Evolutionary conservation across 2,888 invertebrate genomes (phyloP), one percentile per base, ranked within the genome.

Genomic region (Quadroppia sp.): DNA sequence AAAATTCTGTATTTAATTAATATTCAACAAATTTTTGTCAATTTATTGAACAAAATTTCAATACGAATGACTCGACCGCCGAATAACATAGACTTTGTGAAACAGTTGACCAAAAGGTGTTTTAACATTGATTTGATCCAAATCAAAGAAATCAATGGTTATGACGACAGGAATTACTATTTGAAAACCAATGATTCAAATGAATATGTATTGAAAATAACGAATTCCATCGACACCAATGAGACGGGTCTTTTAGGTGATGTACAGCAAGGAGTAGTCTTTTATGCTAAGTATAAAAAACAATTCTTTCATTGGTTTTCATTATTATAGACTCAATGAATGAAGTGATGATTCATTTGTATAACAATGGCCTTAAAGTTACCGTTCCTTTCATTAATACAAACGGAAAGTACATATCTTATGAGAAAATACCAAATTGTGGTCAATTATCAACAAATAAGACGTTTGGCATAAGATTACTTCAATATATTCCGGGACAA

Each of bases 121-220:
- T 91, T 89, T 80, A 89, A 88, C 0, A 83, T 90, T 32, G 83
- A 85, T 0, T 87, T 87, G 1, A 80, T 82, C 0, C 84, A 84
- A 45, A 83, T 90, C 28, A 82, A 81, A 0, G 88, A 89, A 79
- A 83, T 91, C 6, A 87, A 89, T 77, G 88, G 89, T 1, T 92
- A 91, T 80, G 91, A 91, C 79, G 92, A 92, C 81, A 87, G 86
- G 81, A 92, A 91, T 82, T 90, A 87, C 81, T 87, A 86, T 79
- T 83, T 91, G 15, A 81, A 76, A 32, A 71, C 77, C 0, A 75
- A 79, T 73, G 82, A 82, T 4, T 45, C 50, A 20, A n/a, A 20
- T 23, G 72, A 71, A 53, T 84, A 82, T 80, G 88, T 91, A 25
- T 82, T 94, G 75, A 94, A 94, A 85, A 87, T 94, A 70, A 85